Evolutionary conservation across 2,888 invertebrate genomes (phyloP).

Genomic region (Cremastinae sp.): DNA sequence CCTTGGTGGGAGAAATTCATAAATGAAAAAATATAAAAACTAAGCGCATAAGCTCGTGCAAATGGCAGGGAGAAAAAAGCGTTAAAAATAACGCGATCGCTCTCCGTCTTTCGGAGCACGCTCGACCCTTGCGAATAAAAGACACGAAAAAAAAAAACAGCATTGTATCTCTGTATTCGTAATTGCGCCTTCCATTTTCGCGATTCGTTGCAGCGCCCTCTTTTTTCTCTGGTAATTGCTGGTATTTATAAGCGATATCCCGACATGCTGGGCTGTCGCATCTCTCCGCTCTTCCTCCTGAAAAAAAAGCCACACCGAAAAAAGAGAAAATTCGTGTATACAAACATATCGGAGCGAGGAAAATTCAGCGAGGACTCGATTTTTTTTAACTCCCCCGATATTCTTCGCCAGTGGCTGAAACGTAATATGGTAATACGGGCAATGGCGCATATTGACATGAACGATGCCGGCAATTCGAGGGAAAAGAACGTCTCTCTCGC

Average conservation of each 20-base stretch:
- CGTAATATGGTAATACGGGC: constrained; percentile 80
- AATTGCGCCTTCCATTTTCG: constrained; percentile 51
- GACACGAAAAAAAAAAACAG: constrained; percentile 32
- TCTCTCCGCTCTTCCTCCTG: constrained; percentile 30
- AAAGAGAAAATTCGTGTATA: not conserved
- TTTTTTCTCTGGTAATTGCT: constrained; percentile 76
- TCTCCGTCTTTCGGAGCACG: constrained; percentile 24
- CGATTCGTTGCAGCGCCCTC: constrained; percentile 58
- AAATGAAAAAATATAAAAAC: constrained; percentile 59
- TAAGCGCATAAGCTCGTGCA: constrained; percentile 53
- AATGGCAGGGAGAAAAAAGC: constrained; percentile 31
- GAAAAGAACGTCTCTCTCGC: constrained; percentile 67
- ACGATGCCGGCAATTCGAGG: constrained; percentile 79
- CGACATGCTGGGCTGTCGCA: constrained; percentile 56
- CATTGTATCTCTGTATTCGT: constrained; percentile 30
- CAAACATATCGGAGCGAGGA: constrained; percentile 6
- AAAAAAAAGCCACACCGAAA: no score
- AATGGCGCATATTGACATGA: constrained; percentile 80
- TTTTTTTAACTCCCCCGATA: constrained; percentile 48
- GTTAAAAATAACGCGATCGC: constrained; percentile 58
- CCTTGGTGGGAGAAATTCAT: constrained; percentile 46
- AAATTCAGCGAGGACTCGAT: constrained; percentile 27
- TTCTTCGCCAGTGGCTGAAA: constrained; percentile 66
- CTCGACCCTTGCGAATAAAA: constrained; percentile 18
- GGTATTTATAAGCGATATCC: constrained; percentile 80